Evolutionary conservation across 2,888 invertebrate genomes (phyloP).

Genomic region (Atethmia centrago): DNA sequence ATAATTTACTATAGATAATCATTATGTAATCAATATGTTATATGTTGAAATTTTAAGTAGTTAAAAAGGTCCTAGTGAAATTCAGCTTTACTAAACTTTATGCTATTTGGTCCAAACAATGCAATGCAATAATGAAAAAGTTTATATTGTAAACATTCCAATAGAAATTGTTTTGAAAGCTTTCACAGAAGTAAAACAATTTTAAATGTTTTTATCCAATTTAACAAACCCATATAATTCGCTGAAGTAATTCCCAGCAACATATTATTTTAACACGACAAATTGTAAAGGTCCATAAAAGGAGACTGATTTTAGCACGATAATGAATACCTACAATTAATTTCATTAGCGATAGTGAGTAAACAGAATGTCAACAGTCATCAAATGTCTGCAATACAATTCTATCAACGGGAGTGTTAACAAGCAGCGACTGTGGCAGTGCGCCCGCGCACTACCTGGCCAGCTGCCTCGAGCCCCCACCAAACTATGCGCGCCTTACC

Average conservation of each 20-base stretch:
- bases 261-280: background rate
- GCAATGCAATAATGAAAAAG: background rate
- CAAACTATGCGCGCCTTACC: slow-evolving; percentile 81
- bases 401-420: slow-evolving; percentile 86
- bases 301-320: slow-evolving; percentile 24
- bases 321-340: slow-evolving; percentile 63
- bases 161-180: background rate
- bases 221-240: background rate
- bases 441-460: slow-evolving; percentile 88
- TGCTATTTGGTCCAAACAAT: background rate
- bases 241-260: background rate
- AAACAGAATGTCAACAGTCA: slow-evolving; percentile 78
- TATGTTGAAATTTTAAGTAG: background rate
- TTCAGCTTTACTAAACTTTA: background rate
- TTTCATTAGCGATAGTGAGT: slow-evolving; percentile 72
- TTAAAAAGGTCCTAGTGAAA: background rate
- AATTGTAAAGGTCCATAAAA: slow-evolving; percentile 25
- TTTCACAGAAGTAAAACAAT: background rate
- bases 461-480: slow-evolving; percentile 89
- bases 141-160: background rate
- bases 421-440: slow-evolving; percentile 87
- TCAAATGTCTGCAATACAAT: slow-evolving; percentile 82
- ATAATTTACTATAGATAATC: background rate
- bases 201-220: slow-evolving; percentile 3
- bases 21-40: background rate